These are phyloP conservation scores for Eretmocerus hayati DNA, from an alignment of 2,888 invertebrate species.

Conservation along the genomic window DNA sequence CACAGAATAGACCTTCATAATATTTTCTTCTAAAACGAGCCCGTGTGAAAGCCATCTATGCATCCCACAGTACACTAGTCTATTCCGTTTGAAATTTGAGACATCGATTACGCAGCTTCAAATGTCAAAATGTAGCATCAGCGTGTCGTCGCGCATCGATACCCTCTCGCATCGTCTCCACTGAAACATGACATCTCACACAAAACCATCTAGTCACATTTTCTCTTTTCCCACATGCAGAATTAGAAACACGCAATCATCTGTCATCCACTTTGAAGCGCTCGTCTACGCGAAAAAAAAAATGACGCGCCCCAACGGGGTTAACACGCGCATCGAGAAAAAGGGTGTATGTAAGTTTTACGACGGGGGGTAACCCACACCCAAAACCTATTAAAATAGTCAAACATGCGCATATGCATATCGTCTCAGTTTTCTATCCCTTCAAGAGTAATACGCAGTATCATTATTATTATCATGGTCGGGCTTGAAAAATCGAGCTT, in stretches of 20 bases:
- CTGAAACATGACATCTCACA: slow-evolving; percentile 10
- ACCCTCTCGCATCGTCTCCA: background rate
- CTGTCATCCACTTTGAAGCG: slow-evolving; percentile 39
- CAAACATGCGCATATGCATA: slow-evolving; percentile 3
- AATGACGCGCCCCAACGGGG: too few species aligned
- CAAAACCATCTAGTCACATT: background rate
- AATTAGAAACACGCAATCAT: slow-evolving; percentile 37
- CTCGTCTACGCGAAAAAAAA: background rate
- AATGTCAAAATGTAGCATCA: too few species aligned
- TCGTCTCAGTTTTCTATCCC: too few species aligned
- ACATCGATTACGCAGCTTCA: too few species aligned
- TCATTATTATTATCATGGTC: too few species aligned
- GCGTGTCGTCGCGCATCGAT: background rate
- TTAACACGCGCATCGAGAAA: background rate
- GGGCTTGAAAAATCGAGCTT: background rate
- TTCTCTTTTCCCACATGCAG: slow-evolving; percentile 30
- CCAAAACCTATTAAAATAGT: slow-evolving; percentile 7
- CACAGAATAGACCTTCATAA: too few species aligned
- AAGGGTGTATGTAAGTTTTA: background rate
- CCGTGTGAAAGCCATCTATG: too few species aligned
- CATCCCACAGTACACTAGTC: too few species aligned
- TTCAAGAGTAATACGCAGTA: too few species aligned
- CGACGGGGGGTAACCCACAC: background rate
- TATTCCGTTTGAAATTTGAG: too few species aligned
- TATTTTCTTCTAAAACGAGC: too few species aligned